phyloP scores from a whole-genome alignment of 2,113 vertebrate species.

The Microtus richardsoni region DNA sequence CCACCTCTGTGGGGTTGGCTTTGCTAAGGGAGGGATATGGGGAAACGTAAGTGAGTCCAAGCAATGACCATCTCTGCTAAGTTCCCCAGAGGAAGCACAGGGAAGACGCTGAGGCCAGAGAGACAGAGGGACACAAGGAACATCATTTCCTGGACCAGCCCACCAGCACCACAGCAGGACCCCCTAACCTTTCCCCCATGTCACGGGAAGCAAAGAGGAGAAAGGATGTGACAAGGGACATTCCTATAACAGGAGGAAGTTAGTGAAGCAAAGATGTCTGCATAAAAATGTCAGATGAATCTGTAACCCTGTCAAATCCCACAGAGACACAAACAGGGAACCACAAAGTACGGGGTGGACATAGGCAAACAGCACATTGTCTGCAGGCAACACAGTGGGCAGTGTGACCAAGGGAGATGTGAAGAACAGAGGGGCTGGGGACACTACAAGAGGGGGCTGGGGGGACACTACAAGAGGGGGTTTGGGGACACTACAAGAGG shows the following conservation, averaged over 20 bases:
- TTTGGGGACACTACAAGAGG: too few relatives aligned
- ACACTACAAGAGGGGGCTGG: too few relatives aligned
- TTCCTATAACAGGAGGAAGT: neutral
- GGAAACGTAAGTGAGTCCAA: fast-evolving
- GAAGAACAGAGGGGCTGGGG: too few relatives aligned
- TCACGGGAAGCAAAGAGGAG: neutral
- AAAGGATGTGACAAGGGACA: neutral
- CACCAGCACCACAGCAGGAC: neutral
- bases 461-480: too few relatives aligned
- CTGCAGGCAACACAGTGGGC: neutral
- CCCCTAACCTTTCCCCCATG: too few relatives aligned
- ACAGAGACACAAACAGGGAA: neutral
- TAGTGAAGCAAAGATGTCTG: neutral
- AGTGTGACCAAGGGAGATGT: neutral
- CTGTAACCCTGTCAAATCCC: neutral
- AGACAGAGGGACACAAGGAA: neutral
- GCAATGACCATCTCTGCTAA: neutral
- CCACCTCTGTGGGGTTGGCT: neutral
- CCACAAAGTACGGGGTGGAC: neutral
- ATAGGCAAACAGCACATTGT: neutral
- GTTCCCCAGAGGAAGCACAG: neutral
- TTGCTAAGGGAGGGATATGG: fast-evolving
- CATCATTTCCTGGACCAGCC: neutral
- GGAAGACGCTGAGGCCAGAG: too few relatives aligned
- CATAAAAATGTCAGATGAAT: neutral